phyloP scores from a whole-genome alignment of 1,140 invertebrate species.

The Nomia melanderi region DNA sequence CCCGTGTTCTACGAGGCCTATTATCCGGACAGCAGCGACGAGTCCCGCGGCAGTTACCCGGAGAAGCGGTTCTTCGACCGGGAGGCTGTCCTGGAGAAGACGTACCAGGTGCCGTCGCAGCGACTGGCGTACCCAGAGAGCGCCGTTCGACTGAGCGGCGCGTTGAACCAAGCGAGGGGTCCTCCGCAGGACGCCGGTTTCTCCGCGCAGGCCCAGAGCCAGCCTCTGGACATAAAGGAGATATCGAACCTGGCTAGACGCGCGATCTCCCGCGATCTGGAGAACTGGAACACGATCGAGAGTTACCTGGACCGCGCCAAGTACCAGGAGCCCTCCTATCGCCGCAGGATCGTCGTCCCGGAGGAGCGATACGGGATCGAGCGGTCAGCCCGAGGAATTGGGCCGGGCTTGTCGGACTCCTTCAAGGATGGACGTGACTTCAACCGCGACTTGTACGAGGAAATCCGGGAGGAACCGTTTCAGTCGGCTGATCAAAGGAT shows the following conservation, averaged over 20 bases:
- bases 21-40: constrained; percentile 63
- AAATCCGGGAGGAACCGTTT: background rate
- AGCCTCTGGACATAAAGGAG: constrained; percentile 22
- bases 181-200: background rate
- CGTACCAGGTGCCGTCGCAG: constrained; percentile 57
- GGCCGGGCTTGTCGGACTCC: background rate
- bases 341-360: constrained; percentile 1
- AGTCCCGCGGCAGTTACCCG: constrained; percentile 10
- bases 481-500: background rate
- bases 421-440: background rate
- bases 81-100: constrained; percentile 53
- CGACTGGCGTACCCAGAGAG: constrained; percentile 12
- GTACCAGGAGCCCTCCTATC: constrained; percentile 25
- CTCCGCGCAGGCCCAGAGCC: background rate
- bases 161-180: background rate
- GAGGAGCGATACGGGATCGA: background rate
- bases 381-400: background rate
- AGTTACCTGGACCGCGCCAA: constrained; percentile 32
- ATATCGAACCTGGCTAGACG: constrained; percentile 51
- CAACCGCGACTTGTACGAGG: constrained; percentile 7
- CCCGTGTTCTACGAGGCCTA: constrained; percentile 73
- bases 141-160: background rate
- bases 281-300: constrained; percentile 56
- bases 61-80: constrained; percentile 56
- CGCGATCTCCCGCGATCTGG: constrained; percentile 47